Base-by-base conservation (phyloP, 2,888 invertebrate species). In the Drosophila nr. perissopoda region DNA sequence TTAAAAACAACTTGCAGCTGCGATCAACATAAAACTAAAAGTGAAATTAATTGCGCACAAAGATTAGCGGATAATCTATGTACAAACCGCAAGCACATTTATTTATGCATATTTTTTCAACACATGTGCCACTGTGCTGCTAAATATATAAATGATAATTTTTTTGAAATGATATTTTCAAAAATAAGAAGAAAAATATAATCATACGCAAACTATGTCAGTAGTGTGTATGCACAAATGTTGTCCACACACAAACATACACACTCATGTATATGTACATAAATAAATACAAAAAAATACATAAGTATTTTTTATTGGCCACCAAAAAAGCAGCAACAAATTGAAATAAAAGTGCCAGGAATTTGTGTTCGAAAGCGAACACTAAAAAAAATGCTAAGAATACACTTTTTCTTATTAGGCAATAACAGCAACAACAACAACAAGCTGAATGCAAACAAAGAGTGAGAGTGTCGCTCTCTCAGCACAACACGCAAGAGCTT, bases 191-290 rank as follows among this genome's bases (percentile, higher is more conserved):
- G 45, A 62, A 52, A 67, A 69, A 53, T 25, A 67, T 64, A 76
- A 69, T 58, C 62, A 70, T 65, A 45, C 67, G 58, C 59, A 67
- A 89, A 81, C 69, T 89, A 89, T 84, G 83, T 84, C 83, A 84
- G 87, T 84, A 87, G 83, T 89, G 83, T 89, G 83, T 89, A 84
- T 84, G 83, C 83, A 83, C 89, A 89, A 86, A 80, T 73, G 57
- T 75, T 82, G 51, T 54, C 49, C 61, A 67, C 66, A 83, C 62
- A 54, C 58, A 54, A 40, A 51, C 54, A 66, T 38, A 82, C 25
- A 64, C 31, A 48, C 45, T 45, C 8, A 16, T 11, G 61, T 29
- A 58, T 36, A 64, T 29, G 52, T 18, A 65, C 45, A 61, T 42
- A 48, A 21, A 34, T 33, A 48, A 31, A 67, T 38, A 49, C 38